Conservation (phyloP, 2,113 vertebrate genomes). For the Aptenodytes patagonicus region DNA sequence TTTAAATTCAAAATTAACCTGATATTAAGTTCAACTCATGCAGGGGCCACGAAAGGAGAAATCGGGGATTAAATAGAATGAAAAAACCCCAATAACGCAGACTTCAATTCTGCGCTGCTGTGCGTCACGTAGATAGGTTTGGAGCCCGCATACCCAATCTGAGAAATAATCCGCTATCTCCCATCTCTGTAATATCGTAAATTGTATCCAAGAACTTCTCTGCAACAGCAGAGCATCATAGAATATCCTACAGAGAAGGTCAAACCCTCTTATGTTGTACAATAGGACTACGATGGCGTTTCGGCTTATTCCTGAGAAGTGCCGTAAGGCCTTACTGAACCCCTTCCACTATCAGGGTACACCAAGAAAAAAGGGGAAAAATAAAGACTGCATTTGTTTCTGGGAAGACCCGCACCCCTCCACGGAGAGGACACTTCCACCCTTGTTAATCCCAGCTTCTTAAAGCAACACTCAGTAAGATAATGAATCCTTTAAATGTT, state of each 20-base stretch:
- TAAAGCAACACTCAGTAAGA: constrained; percentile 87
- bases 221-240: neutral
- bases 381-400: constrained; percentile 7
- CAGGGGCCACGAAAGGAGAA: neutral
- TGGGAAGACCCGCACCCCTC: constrained; percentile 6
- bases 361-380: neutral
- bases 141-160: neutral
- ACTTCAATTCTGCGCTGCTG: neutral
- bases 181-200: neutral
- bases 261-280: neutral
- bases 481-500: constrained; percentile 95
- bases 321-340: neutral
- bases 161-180: neutral
- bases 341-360: neutral
- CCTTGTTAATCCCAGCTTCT: constrained; percentile 73
- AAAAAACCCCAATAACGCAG: neutral
- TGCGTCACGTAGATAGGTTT: neutral
- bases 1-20: neutral
- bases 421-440: constrained; percentile 60
- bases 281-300: neutral
- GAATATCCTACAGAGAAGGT: neutral
- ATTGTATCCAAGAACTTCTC: neutral
- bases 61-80: accelerated
- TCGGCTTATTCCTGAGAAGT: neutral
- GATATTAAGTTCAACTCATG: neutral